Base-by-base conservation (phyloP, 1,140 invertebrate genomes). In the Myzus persicae region DNA sequence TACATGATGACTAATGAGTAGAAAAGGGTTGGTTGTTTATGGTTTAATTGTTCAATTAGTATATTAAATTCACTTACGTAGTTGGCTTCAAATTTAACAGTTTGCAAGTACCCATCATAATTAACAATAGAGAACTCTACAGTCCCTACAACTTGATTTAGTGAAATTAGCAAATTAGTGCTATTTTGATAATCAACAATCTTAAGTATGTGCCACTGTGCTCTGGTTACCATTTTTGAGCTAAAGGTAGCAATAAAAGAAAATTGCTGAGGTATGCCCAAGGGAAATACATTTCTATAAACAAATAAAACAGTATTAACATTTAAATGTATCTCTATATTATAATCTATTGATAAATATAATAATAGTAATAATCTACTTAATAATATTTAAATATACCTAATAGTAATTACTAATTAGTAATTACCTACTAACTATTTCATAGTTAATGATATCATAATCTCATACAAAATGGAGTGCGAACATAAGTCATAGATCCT, bases 221-320 rank as follows among this genome's bases (percentile, higher is more conserved):
- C 95, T 94, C 96, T 96, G 2, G 96, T 95, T n/a, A 96, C 95
- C 94, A 96, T 96, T 59, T 96, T 95, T 67, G 96, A 96, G 81
- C 96, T 95, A 94, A 97, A 96, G 4, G 97, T 97, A 94, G 96
- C 96, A 76, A 97, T 96, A 94, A 97, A 96, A 24, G 97, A 97
- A 95, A 97, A 98, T 94, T 97, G 96, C 67, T 97, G 96, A 4
- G 97, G 97, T 88, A 97, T 94, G 18, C 97, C 97, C 93, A 95
- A 95, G 6, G 97, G 96, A 94, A 97, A 97, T 90, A 97, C 95
- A 84, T 96, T 95, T 94, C 97, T 97, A 94, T 59, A 95, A 95
- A 90, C 2, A 44, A 1, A 7, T 4, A 67, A 31, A 14, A 76
- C 2, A n/a, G 1, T 6, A 76, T 36, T 76, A 76, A 76, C n/a